These are phyloP conservation scores for Florisuga fusca DNA, from an alignment of 2,797 vertebrate species.

Conservation along the genomic window DNA sequence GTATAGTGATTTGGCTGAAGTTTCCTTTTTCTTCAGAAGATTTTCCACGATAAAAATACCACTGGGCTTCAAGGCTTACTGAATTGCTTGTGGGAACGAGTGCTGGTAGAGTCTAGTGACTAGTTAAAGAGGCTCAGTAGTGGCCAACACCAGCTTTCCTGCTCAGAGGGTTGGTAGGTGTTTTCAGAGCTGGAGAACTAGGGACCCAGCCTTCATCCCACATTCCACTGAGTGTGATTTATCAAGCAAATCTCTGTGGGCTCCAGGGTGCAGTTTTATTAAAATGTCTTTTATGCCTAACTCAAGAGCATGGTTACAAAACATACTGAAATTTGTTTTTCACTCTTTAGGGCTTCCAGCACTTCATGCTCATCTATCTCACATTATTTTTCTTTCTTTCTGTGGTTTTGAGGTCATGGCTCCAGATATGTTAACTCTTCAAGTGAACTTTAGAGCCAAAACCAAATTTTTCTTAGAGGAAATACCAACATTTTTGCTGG, in stretches of 20 bases:
- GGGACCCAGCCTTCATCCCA: background rate
- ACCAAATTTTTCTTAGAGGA: conserved; percentile 32
- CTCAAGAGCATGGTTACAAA: conserved; percentile 42
- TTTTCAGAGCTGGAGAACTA: background rate
- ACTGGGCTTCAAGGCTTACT: background rate
- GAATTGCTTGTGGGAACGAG: background rate
- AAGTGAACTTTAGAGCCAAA: conserved; percentile 22
- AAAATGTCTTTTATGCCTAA: conserved; percentile 20
- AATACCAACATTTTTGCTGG: conserved; percentile 7
- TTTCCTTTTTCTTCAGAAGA: background rate
- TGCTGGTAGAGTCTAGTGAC: background rate
- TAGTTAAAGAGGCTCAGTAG: background rate
- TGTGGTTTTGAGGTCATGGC: conserved; percentile 62
- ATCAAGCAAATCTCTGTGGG: background rate
- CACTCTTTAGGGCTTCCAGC: conserved; percentile 41
- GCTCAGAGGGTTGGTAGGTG: background rate
- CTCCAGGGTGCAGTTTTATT: conserved; percentile 1
- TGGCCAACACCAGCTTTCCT: background rate
- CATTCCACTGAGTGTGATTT: background rate
- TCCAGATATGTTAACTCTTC: conserved; percentile 54
- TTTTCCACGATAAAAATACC: background rate
- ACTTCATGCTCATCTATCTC: conserved; percentile 36
- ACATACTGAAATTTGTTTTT: conserved; percentile 55
- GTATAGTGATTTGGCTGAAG: background rate
- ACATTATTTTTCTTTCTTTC: conserved; percentile 55